These are phyloP conservation scores for Sarcoramphus papa DNA, from an alignment of 2,797 vertebrate species.

Conservation along the genomic window DNA sequence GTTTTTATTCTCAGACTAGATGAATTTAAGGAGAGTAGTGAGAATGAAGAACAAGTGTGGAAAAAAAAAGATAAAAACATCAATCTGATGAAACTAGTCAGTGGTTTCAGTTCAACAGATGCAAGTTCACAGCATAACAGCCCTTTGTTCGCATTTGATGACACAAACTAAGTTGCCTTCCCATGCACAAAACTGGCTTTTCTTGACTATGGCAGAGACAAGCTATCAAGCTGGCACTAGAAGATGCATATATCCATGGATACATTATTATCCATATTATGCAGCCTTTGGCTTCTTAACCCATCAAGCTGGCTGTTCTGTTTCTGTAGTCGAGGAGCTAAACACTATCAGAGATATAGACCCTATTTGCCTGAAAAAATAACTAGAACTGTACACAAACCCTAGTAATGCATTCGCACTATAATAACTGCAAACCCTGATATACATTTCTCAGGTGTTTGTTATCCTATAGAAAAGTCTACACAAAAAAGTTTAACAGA, in stretches of 20 bases:
- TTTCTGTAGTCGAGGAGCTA: neutral
- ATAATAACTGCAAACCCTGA: neutral
- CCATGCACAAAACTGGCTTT: neutral
- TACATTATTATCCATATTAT: neutral
- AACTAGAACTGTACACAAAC: neutral
- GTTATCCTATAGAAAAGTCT: neutral
- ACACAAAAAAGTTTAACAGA: neutral
- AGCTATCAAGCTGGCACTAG: neutral
- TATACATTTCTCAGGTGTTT: accelerated
- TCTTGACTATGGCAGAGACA: neutral
- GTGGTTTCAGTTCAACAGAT: neutral
- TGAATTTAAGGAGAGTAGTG: neutral
- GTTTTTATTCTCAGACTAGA: neutral
- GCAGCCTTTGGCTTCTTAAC: neutral
- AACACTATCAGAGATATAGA: neutral
- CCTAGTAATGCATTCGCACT: accelerated
- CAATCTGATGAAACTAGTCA: neutral
- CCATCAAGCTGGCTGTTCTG: neutral
- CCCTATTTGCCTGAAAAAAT: neutral
- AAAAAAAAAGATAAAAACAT: neutral
- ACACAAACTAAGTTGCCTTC: neutral
- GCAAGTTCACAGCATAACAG: neutral
- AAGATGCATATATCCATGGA: neutral
- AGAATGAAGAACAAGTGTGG: neutral
- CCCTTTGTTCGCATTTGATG: neutral